These are phyloP conservation scores for Urocynchramus pylzowi DNA, from an alignment of 2,113 vertebrate species.

Conservation along the genomic window DNA sequence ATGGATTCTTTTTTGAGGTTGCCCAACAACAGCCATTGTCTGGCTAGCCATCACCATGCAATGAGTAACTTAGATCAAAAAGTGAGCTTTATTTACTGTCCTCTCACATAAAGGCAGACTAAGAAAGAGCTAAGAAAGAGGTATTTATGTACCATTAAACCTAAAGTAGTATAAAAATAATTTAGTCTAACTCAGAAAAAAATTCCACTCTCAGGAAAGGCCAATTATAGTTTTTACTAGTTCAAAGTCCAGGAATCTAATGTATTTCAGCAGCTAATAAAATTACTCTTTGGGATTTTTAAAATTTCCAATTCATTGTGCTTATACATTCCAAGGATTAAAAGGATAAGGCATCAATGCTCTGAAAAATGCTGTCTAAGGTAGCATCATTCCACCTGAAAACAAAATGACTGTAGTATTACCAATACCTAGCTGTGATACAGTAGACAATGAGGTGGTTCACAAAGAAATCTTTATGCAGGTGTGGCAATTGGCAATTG, in stretches of 20 bases:
- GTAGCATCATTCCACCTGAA: constrained; percentile 19
- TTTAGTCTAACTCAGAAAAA: constrained; percentile 38
- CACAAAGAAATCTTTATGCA: not conserved
- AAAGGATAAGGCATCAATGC: not conserved
- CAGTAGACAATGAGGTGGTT: not conserved
- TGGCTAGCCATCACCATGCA: constrained; percentile 9
- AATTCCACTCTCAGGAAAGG: not conserved
- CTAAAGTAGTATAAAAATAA: constrained; percentile 45
- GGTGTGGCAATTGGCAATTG: not conserved
- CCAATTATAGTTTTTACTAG: constrained; percentile 12
- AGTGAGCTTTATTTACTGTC: not conserved
- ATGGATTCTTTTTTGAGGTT: constrained; percentile 20
- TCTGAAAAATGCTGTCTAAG: constrained; percentile 29
- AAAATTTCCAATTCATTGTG: not conserved
- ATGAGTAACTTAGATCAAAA: constrained; percentile 37
- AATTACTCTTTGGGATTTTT: constrained; percentile 2
- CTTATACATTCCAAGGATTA: constrained; percentile 11
- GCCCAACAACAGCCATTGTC: constrained; percentile 38
- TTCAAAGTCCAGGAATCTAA: constrained; percentile 44
- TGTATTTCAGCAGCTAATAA: constrained; percentile 67
- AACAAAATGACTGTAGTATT: not conserved
- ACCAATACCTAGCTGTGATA: not conserved
- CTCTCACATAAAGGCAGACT: constrained; percentile 19
- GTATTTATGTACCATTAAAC: constrained; percentile 19
- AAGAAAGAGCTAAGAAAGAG: constrained; percentile 6